Evolutionary conservation across 2,113 vertebrate species (phyloP), one percentile per base, ranked within the genome.

Genomic region (Cynoglossus semilaevis): DNA sequence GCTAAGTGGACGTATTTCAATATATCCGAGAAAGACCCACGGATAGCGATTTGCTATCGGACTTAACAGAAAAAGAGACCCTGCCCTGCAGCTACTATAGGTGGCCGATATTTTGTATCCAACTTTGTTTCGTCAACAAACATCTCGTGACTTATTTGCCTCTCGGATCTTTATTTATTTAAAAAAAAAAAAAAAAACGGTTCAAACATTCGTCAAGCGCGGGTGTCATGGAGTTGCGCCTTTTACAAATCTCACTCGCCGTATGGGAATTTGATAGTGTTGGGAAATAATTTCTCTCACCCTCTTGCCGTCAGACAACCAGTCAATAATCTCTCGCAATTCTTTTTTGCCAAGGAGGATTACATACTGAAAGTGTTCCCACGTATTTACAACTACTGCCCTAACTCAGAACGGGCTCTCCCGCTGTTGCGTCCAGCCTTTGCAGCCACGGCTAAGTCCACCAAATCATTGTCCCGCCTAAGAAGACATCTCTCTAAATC

Each of bases 341-440:
- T 87, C 87, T 88, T 89, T n/a, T 90, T 84, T 90, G 85, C 81
- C n/a, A n/a, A 58, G 77, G 77, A 82, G 87, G 90, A 91, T 91
- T 91, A 90, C 85, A n/a, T 69, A 65, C 74, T 81, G 83, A 85
- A 90, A 89, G 81, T 89, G 89, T 89, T 90, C 89, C 79, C 82
- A 87, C 84, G 84, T 89, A 90, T 91, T 90, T 90, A 89, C 85
- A 87, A 87, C 82, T 89, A 83, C 77, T 86, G 84, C 82, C 84
- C 83, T 86, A 90, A 91, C 87, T 85, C 85, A 88, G 88, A 85
- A 87, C 87, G 87, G 86, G 83, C 88, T 88, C 86, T 84, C 78
- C 84, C 79, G 77, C 79, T 85, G 22, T 29, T 29, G 22, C 6
- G 22, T 80, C 76, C 80, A 58, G 72, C 82, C 77, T 29, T 6